These are phyloP conservation scores for Saguinus imperator DNA, from an alignment of 2,113 vertebrate genomes.

Conservation along the genomic window DNA sequence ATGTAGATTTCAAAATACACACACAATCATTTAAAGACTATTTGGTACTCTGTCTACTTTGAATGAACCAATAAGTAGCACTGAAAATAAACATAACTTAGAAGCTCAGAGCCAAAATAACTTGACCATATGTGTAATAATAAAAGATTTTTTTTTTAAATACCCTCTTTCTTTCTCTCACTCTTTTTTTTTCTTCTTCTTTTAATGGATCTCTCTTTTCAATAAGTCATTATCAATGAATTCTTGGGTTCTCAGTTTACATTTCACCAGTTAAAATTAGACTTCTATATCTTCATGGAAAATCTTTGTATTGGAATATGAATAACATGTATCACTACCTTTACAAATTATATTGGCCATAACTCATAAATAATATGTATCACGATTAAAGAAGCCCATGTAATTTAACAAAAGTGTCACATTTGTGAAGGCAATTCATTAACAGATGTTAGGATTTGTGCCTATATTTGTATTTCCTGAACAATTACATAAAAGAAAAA, in stretches of 20 bases:
- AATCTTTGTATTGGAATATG: background rate
- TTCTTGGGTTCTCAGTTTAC: background rate
- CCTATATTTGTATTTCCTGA: background rate
- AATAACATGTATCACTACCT: background rate
- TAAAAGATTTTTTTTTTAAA: background rate
- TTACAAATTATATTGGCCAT: background rate
- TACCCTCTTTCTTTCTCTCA: background rate
- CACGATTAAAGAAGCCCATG: background rate
- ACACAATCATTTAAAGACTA: background rate
- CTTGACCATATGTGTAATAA: background rate
- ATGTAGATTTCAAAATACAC: background rate
- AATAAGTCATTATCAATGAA: background rate
- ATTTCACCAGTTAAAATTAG: background rate
- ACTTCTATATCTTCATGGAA: background rate
- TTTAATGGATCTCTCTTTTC: background rate
- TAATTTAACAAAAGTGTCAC: background rate
- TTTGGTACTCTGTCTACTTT: background rate
- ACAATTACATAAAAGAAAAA: background rate
- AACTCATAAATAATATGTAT: background rate
- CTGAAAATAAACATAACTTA: background rate
- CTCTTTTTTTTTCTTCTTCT: background rate
- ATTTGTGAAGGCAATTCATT: background rate
- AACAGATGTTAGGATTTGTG: background rate
- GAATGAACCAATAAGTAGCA: background rate
- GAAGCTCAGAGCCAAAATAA: background rate